Base-by-base conservation (phyloP, 2,888 invertebrate genomes). In the Meteorus cinctellus region DNA sequence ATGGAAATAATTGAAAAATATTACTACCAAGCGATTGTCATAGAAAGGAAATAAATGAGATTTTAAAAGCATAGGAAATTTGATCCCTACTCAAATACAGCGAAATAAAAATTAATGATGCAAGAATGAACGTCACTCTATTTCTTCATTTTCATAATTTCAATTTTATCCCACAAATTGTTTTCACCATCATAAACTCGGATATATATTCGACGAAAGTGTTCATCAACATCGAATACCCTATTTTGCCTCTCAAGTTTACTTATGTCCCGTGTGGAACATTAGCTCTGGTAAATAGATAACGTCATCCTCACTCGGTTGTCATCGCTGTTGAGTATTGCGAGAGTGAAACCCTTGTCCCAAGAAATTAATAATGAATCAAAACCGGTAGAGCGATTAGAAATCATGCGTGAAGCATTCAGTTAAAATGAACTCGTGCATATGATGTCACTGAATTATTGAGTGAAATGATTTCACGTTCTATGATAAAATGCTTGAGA, bases 221-320 rank as follows among this genome's bases (percentile, higher is more conserved):
- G 31, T 69, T 34, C 55, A 55, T 69, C 59, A 69, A 69, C 59
- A 36, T 41, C 14, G 41, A 41, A 16, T 31, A 4, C 69, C 24
- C 31, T 12, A 16, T 69, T 69, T 48, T 29, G 48, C 29, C 45
- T 51, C 48, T 45, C 55, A 55, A 65, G 65, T 55, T 31, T 69
- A 31, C 69, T 55, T 19, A 34, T 19, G 34, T 69, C 55, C 69
- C 51, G n/a, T 31, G 55, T 34, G 69, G 55, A 51, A 31, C 31
- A 69, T 31, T 55, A 51, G 55, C 51, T 55, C 19, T 55, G 55
- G 19, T 59, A 34, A 55, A 55, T 55, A 55, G 69, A 69, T 69
- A 69, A 69, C 69, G 69, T 69, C 69, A 69, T 69, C 55, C 55
- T 69, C 34, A 55, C 55, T 55, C 55, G 55, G 55, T 59, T 55